phyloP scores from a whole-genome alignment of 2,113 vertebrate species.

The Donacobius atricapilla region DNA sequence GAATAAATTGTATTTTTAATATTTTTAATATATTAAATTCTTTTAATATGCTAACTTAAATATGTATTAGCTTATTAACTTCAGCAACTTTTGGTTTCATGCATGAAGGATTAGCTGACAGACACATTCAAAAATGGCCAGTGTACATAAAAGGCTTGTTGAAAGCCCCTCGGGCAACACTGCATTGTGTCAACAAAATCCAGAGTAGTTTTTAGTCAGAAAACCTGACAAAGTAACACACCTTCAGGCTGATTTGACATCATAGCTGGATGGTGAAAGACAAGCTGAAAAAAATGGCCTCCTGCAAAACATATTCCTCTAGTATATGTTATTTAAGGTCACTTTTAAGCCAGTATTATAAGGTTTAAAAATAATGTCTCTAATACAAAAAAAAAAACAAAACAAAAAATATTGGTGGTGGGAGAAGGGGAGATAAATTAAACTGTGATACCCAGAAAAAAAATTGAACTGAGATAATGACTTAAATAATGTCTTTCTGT shows the following conservation, averaged over 20 bases:
- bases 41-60: neutral
- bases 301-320: neutral
- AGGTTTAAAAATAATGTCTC: neutral
- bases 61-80: neutral
- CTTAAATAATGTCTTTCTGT: neutral
- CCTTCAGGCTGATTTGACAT: neutral
- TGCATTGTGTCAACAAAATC: neutral
- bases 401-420: accelerated
- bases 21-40: neutral
- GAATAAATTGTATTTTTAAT: neutral
- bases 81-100: neutral
- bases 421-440: neutral
- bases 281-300: neutral
- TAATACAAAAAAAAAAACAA: neutral
- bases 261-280: neutral
- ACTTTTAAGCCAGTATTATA: neutral
- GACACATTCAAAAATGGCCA: neutral
- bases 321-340: neutral
- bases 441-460: neutral
- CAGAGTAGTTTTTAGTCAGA: neutral
- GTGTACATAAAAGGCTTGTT: neutral
- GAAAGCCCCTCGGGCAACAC: neutral
- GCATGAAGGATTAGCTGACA: neutral
- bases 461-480: neutral
- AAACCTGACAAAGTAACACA: neutral